Conservation (phyloP, 2,797 vertebrate species). For the Urophycis tenuis region DNA sequence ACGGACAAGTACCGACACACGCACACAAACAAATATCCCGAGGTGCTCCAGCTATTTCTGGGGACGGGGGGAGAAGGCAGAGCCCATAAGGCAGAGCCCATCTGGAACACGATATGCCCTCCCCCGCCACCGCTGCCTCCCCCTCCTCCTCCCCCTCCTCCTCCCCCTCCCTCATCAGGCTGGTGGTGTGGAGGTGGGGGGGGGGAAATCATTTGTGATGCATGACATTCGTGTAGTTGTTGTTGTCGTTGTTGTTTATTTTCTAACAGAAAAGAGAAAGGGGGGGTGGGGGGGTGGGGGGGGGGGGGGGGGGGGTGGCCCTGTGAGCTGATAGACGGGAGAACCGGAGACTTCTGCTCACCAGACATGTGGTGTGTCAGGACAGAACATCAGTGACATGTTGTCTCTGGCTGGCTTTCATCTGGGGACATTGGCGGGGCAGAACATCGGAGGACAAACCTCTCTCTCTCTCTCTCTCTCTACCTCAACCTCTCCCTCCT, state of each 20-base stretch:
- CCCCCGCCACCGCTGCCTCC: too few species aligned
- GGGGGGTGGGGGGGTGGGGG: too few species aligned
- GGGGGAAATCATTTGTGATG: neutral
- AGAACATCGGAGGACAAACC: slow-evolving; percentile 54
- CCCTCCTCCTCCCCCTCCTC: neutral
- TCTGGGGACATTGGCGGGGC: slow-evolving; percentile 44
- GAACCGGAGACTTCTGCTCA: slow-evolving; percentile 40
- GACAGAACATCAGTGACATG: slow-evolving; percentile 56
- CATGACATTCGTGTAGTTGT: neutral
- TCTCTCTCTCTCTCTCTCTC: too few species aligned
- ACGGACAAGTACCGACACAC: neutral
- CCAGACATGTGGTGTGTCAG: slow-evolving; percentile 45
- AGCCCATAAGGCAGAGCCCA: neutral
- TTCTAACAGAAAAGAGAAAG: neutral
- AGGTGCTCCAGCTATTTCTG: neutral
- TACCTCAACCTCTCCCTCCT: too few species aligned
- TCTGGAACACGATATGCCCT: neutral
- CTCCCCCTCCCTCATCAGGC: neutral
- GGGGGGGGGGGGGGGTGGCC: neutral
- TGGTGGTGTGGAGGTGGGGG: too few species aligned
- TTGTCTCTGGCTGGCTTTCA: slow-evolving; percentile 60
- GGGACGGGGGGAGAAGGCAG: neutral
- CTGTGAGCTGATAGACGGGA: slow-evolving; percentile 1
- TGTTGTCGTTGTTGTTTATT: neutral
- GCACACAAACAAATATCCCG: neutral